Conservation (phyloP, 2,797 vertebrate species). For the Characodon lateralis region DNA sequence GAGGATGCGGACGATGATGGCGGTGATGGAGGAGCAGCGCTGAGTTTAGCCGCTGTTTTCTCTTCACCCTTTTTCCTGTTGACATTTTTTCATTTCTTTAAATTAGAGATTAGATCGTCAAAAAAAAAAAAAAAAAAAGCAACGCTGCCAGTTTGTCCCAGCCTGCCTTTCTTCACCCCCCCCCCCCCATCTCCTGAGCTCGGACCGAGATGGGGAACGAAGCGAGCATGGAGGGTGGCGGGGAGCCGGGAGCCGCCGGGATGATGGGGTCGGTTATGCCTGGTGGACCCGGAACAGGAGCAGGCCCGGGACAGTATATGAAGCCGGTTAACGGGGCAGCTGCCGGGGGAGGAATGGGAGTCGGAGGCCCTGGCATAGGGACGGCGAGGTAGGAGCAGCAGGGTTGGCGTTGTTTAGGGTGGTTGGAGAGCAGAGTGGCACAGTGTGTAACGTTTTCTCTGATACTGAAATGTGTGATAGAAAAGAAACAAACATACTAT, state of each 20-base stretch:
- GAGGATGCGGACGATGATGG: slow-evolving; percentile 63
- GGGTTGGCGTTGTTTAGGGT: slow-evolving; percentile 17
- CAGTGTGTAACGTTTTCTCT: slow-evolving; percentile 9
- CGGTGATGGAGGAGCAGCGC: slow-evolving; percentile 70
- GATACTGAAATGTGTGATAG: slow-evolving; percentile 35
- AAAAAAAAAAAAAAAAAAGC: slow-evolving; percentile 22
- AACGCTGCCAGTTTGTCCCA: slow-evolving; percentile 32
- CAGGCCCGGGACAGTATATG: slow-evolving; percentile 76
- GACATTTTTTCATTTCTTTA: slow-evolving; percentile 31
- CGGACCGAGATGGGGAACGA: slow-evolving; percentile 84
- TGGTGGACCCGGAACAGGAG: slow-evolving; percentile 72
- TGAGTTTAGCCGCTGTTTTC: slow-evolving; percentile 62
- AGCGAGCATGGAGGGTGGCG: slow-evolving; percentile 84
- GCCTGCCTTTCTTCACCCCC: slow-evolving; percentile 48
- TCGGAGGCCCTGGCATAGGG: slow-evolving; percentile 77
- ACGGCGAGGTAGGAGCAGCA: slow-evolving; percentile 75
- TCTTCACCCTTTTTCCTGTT: slow-evolving; percentile 31
- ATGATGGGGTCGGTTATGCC: slow-evolving; percentile 74
- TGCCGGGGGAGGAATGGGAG: slow-evolving; percentile 78
- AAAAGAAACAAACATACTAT: slow-evolving; percentile 1
- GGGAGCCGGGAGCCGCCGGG: slow-evolving; percentile 74
- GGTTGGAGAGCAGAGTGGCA: slow-evolving; percentile 20
- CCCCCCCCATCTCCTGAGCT: slow-evolving; percentile 62
- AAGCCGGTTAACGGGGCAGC: slow-evolving; percentile 84
- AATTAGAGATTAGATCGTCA: neutral